Percentiles rank a stretch among this genome's conserved stretches.
Conservation (phyloP, 2,113 vertebrate genomes). For the rat (Rattus norvegicus) region GRCr8 NC_086027.1:38612501-38613000, state of each 20-base stretch:
- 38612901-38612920: not conserved
- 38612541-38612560: slow-evolving; percentile 51
- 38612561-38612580: slow-evolving; percentile 60
- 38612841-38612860: not conserved
- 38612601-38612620: slow-evolving; percentile 56
- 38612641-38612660: slow-evolving; percentile 52
- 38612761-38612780: not conserved
- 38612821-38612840: not conserved
- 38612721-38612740: not conserved
- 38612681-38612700: slow-evolving; percentile 31
- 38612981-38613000: not conserved
- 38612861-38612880: not conserved
- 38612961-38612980: not conserved
- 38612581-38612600: slow-evolving; percentile 53
- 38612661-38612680: slow-evolving; percentile 33
- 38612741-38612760: not conserved
- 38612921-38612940: not conserved
- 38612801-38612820: not conserved
- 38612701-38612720: slow-evolving; percentile 46
- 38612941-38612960: not conserved
- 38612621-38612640: slow-evolving; percentile 60
- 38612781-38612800: not conserved
- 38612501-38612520: slow-evolving; percentile 29
- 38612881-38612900: not conserved
- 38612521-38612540: not conserved